Evolutionary conservation across 2,113 vertebrate genomes (phyloP).

Genomic region (Sinocyclocheilus grahami): DNA sequence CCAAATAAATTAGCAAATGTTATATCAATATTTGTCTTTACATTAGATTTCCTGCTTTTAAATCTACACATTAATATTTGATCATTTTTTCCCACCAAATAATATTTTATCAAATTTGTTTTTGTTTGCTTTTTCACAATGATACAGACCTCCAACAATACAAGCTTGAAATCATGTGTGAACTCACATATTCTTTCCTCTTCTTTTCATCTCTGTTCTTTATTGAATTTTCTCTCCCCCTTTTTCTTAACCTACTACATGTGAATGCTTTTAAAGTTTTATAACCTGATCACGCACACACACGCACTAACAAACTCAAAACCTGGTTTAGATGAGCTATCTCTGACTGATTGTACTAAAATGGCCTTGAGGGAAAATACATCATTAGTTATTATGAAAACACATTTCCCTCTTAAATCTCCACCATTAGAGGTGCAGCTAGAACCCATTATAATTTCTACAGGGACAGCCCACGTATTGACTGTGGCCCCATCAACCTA

Average conservation of each 20-base stretch:
- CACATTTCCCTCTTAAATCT: constrained; percentile 53
- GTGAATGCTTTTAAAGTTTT: constrained; percentile 7
- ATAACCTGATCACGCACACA: not conserved
- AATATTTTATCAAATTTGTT: not conserved
- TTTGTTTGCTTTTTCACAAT: not conserved
- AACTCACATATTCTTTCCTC: not conserved
- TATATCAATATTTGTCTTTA: not conserved
- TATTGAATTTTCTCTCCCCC: constrained; percentile 12
- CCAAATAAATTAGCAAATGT: not conserved
- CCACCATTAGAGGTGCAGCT: constrained; percentile 50
- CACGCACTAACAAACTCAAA: not conserved
- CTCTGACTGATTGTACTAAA: constrained; percentile 30
- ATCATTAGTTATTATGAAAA: constrained; percentile 53
- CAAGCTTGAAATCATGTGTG: not conserved
- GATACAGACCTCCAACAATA: not conserved
- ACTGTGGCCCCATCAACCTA: constrained; percentile 51
- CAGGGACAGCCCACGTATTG: constrained; percentile 50
- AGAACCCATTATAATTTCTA: constrained; percentile 55
- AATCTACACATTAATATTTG: not conserved
- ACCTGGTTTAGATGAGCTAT: not conserved
- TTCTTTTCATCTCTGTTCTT: not conserved
- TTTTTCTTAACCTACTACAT: constrained; percentile 4
- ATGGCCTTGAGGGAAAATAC: constrained; percentile 20
- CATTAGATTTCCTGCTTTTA: not conserved
- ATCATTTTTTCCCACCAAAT: not conserved